Percentiles rank a stretch among this genome's conserved stretches.
These are phyloP conservation scores for Drosophila tripunctata DNA, from an alignment of 2,888 invertebrate genomes.

Conservation along the genomic window DNA sequence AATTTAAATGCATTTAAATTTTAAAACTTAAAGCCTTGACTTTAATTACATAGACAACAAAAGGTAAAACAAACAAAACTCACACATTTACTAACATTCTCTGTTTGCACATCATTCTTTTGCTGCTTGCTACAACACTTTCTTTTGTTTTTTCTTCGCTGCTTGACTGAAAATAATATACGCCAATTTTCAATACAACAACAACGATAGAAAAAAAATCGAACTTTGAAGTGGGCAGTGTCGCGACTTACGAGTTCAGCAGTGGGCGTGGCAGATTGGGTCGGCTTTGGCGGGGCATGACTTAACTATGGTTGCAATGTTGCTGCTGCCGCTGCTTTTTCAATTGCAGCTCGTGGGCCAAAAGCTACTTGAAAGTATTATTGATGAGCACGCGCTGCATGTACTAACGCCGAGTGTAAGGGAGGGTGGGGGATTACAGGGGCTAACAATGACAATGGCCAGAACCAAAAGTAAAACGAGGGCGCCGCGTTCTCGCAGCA, in stretches of 20 bases:
- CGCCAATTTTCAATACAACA: slow-evolving; percentile 72
- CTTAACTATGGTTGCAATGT: slow-evolving; percentile 19
- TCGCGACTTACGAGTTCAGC: too few species aligned
- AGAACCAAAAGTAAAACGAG: slow-evolving; percentile 30
- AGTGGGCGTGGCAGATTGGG: not conserved
- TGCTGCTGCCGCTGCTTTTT: slow-evolving; percentile 53
- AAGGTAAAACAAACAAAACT: slow-evolving; percentile 16
- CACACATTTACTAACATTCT: not conserved
- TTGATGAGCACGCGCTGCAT: slow-evolving; percentile 54
- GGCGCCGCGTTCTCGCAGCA: slow-evolving; percentile 17
- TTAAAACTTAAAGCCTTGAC: slow-evolving; percentile 5
- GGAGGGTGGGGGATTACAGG: not conserved
- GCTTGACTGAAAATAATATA: slow-evolving; percentile 54
- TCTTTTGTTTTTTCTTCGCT: slow-evolving; percentile 6
- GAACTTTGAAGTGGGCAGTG: slow-evolving; percentile 65
- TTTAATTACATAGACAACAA: slow-evolving; percentile 32
- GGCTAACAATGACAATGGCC: slow-evolving; percentile 1
- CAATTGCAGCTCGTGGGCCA: slow-evolving; percentile 56
- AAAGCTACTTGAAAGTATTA: slow-evolving; percentile 73
- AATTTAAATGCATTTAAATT: not conserved
- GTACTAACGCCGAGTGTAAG: not conserved
- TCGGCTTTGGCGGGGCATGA: slow-evolving; percentile 2
- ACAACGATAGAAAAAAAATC: too few species aligned
- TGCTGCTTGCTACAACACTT: not conserved
- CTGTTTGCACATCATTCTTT: not conserved